A percentile compares a stretch with the other conserved stretches of the same genome.
phyloP scores from a whole-genome alignment of 2,888 invertebrate species.

The Caenorhabditis drosophilae region DNA sequence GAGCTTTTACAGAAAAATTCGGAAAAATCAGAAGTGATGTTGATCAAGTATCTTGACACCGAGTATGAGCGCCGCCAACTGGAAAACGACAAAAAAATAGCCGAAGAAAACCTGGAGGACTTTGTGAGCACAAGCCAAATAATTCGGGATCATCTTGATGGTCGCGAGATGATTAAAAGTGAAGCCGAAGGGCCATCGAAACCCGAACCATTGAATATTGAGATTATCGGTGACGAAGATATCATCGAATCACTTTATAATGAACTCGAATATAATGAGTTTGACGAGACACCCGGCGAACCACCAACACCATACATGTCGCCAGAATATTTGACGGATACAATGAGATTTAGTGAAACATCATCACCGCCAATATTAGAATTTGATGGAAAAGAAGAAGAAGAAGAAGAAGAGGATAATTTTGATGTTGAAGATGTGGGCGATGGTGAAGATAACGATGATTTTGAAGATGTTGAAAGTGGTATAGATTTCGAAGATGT shows the following conservation, averaged over 20 bases:
- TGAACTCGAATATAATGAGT: constrained; percentile 6
- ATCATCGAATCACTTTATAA: too few relatives aligned
- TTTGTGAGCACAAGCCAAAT: constrained; percentile 19
- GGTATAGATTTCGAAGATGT: too few relatives aligned
- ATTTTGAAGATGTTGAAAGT: too few relatives aligned
- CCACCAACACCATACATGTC: constrained; percentile 3
- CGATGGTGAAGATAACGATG: too few relatives aligned
- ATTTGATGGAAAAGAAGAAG: constrained; percentile 10
- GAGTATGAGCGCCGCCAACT: constrained; percentile 39
- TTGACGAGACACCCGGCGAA: not conserved
- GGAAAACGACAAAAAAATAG: constrained; percentile 26
- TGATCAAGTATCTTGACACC: constrained; percentile 36
- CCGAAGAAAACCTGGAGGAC: constrained; percentile 1
- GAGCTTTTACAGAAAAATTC: constrained; percentile 11
- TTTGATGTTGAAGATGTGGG: not conserved
- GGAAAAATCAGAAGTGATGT: constrained; percentile 29
- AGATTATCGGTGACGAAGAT: too few relatives aligned
- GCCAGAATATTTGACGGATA: constrained; percentile 2
- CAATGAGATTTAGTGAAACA: too few relatives aligned
- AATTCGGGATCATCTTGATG: too few relatives aligned
- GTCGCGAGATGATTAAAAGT: too few relatives aligned
- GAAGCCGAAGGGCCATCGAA: too few relatives aligned
- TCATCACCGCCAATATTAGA: not conserved
- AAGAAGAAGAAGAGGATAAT: constrained; percentile 2
- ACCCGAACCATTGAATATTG: too few relatives aligned